A percentile compares a stretch with the other conserved stretches of the same genome.
These are phyloP conservation scores for Melipona quadrifasciata DNA, from an alignment of 1,140 invertebrate genomes.

Conservation along the genomic window DNA sequence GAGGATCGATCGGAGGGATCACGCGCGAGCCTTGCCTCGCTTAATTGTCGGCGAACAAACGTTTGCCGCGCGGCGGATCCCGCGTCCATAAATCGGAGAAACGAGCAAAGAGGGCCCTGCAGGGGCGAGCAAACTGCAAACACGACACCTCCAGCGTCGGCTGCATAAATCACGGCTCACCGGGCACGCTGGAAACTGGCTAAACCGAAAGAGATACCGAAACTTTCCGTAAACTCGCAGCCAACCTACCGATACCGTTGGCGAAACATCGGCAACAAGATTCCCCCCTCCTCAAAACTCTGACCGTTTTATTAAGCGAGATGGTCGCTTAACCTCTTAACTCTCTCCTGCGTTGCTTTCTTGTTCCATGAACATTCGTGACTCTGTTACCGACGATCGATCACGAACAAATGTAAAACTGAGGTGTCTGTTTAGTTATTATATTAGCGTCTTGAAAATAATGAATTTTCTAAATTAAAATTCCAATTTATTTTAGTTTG, in stretches of 20 bases:
- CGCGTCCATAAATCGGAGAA: constrained; percentile 29
- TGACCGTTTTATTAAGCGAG: constrained; percentile 25
- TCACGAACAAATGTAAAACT: too few species aligned
- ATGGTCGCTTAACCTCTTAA: neutral
- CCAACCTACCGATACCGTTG: constrained; percentile 17
- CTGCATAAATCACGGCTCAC: constrained; percentile 26
- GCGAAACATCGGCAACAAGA: constrained; percentile 29
- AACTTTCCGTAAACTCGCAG: constrained; percentile 15
- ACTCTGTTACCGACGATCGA: too few species aligned
- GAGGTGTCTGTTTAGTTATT: too few species aligned
- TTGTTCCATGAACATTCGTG: too few species aligned
- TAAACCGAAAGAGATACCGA: constrained; percentile 39
- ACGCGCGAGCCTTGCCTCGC: neutral
- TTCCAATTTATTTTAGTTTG: too few species aligned
- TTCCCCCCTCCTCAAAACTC: neutral
- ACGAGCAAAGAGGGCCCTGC: constrained; percentile 4
- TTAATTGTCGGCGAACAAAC: constrained; percentile 24
- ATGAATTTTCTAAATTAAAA: too few species aligned
- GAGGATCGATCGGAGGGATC: neutral
- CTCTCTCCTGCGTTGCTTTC: too few species aligned
- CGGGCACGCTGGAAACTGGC: neutral
- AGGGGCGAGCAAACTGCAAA: constrained; percentile 28
- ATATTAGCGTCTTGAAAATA: too few species aligned
- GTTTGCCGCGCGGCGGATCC: neutral
- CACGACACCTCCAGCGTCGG: constrained; percentile 26